Conservation (phyloP, 2,113 vertebrate species). For the Telmatochromis sp. region DNA sequence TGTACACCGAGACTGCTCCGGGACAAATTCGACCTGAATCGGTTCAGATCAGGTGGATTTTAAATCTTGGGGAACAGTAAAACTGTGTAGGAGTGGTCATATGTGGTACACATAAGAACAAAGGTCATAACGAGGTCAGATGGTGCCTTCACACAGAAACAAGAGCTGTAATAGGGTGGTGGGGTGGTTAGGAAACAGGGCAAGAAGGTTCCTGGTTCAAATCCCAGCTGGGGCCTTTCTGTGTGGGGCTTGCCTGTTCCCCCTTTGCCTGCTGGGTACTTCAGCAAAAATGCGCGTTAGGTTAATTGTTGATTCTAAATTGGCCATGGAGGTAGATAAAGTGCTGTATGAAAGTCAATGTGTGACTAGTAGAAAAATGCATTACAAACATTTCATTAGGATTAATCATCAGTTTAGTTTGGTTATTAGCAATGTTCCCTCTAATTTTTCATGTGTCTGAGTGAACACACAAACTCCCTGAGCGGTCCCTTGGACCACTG, state of each 20-base stretch:
- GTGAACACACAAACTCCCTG: accelerated
- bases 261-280: not conserved
- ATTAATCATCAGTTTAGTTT: not conserved
- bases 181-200: not conserved
- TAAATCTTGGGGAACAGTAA: not conserved
- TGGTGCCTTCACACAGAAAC: not conserved
- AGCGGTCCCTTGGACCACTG: accelerated
- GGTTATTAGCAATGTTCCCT: not conserved
- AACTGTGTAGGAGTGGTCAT: not conserved
- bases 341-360: not conserved
- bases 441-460: not conserved
- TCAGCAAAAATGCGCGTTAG: not conserved
- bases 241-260: not conserved
- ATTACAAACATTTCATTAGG: not conserved
- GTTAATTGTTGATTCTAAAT: not conserved
- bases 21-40: not conserved
- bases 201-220: not conserved
- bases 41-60: not conserved
- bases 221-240: not conserved
- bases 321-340: not conserved
- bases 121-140: not conserved
- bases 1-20: not conserved
- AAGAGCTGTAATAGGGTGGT: not conserved
- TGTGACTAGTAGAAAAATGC: not conserved
- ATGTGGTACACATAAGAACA: not conserved